These are phyloP conservation scores for Uropsilus gracilis DNA, from an alignment of 2,113 vertebrate species.

Conservation along the genomic window DNA sequence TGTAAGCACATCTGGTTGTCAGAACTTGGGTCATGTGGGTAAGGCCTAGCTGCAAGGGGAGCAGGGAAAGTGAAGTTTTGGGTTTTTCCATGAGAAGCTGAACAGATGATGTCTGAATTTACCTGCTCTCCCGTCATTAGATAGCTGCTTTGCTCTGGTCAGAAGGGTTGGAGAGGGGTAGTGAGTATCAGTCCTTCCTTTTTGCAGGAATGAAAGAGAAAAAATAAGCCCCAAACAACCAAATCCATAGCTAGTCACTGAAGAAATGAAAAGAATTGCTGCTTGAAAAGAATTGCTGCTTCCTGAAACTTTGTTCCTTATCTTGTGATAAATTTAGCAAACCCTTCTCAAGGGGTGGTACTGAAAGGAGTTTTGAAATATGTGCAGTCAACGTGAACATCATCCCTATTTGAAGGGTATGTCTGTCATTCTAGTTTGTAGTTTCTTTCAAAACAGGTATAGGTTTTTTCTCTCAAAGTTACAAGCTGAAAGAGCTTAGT, in stretches of 20 bases:
- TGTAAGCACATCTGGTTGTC: neutral
- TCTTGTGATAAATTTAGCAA: neutral
- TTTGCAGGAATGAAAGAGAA: constrained; percentile 35
- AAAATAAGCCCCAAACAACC: neutral
- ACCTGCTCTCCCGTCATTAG: neutral
- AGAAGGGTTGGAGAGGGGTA: neutral
- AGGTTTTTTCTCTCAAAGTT: neutral
- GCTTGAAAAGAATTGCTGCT: neutral
- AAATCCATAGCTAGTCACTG: neutral
- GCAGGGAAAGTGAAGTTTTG: neutral
- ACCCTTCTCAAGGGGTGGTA: neutral
- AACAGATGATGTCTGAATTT: neutral
- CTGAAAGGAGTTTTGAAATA: neutral
- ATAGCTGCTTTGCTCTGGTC: neutral
- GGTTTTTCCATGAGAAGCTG: neutral
- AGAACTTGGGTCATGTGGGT: neutral
- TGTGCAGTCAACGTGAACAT: neutral
- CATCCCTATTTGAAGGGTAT: neutral
- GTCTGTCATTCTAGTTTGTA: neutral
- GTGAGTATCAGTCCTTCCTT: neutral
- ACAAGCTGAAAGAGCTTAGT: neutral
- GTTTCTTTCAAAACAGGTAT: neutral
- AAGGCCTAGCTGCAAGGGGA: constrained; percentile 7
- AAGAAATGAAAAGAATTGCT: neutral
- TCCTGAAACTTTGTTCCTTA: neutral